Conservation (phyloP, 1,140 invertebrate species). For the Dendrolimus kikuchii region DNA sequence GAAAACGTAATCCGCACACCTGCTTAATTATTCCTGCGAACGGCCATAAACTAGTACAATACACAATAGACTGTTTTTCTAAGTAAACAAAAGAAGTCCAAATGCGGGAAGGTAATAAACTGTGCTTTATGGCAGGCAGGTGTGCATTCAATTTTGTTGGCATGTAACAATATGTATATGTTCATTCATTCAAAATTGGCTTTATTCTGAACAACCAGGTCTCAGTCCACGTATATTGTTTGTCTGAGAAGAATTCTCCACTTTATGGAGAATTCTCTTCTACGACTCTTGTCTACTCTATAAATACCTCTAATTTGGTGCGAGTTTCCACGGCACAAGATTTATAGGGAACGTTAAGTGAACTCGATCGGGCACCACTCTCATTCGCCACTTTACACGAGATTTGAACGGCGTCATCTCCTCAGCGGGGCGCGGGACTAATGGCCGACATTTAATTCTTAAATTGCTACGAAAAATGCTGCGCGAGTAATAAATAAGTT, state of each 20-base stretch:
- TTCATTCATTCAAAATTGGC: too few species aligned
- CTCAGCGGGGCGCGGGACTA: neutral
- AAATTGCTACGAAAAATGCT: conserved; percentile 3
- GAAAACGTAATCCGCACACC: too few species aligned
- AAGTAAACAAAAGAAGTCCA: too few species aligned
- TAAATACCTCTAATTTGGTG: conserved; percentile 21
- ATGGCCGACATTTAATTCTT: conserved; percentile 12
- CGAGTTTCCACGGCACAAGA: conserved; percentile 31
- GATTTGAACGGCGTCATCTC: conserved; percentile 1
- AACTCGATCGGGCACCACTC: conserved; percentile 41
- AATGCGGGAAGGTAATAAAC: too few species aligned
- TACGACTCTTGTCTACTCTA: neutral
- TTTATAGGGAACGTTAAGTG: conserved; percentile 52
- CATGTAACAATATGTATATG: too few species aligned
- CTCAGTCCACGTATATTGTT: neutral
- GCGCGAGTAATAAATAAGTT: too few species aligned
- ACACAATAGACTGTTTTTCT: too few species aligned
- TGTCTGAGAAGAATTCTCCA: neutral
- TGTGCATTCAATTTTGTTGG: too few species aligned
- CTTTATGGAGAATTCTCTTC: neutral
- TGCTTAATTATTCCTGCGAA: too few species aligned
- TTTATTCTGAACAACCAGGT: too few species aligned
- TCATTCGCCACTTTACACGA: conserved; percentile 17
- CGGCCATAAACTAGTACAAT: too few species aligned
- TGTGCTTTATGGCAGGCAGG: too few species aligned